Base-by-base conservation (phyloP, 2,888 invertebrate genomes). In the Ochlodes sylvanus region DNA sequence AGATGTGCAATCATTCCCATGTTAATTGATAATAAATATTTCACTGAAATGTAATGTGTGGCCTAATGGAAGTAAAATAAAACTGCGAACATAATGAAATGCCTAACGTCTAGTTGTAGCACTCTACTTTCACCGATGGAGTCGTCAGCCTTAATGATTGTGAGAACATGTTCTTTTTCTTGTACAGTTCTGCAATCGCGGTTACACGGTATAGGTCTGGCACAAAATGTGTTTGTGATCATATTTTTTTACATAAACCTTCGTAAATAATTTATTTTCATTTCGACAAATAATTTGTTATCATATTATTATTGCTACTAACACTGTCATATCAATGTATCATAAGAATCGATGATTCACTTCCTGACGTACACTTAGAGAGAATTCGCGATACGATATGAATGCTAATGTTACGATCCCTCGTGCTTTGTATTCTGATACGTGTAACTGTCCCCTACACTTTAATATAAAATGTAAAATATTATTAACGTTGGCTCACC, bases 381-480 rank as follows among this genome's bases (percentile, higher is more conserved):
- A 54, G 71, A 71, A 73, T 74, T 71, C 69, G 67, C 71, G 75
- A 75, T 76, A 71, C 74, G 76, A 76, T 76, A 76, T 74, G 73
- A 76, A 76, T 76, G 74, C 70, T 70, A 73, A 78, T 76, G 70
- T 77, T 80, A 79, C 68, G 70, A 71, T 70, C 73, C 69, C 66
- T 75, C 73, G 73, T 77, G 74, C 70, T 66, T 79, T 71, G 77
- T 77, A 74, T 79, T 71, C 75, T 76, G 73, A 77, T 77, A 60
- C 67, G 47, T 69, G 50, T 76, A 73, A 75, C 72, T 71, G 72
- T 74, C 70, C 68, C 69, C 27, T 67, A 41, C 60, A 60, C 42
- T 44, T 3, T 38, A 54, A 60, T 15, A 44, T 58, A n/a, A 27
- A 17, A 19, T 27, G 14, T 17, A 19, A 41, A 19, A 50, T 34